Conservation (phyloP, 2,113 vertebrate genomes). For the Struthidea cinerea region DNA sequence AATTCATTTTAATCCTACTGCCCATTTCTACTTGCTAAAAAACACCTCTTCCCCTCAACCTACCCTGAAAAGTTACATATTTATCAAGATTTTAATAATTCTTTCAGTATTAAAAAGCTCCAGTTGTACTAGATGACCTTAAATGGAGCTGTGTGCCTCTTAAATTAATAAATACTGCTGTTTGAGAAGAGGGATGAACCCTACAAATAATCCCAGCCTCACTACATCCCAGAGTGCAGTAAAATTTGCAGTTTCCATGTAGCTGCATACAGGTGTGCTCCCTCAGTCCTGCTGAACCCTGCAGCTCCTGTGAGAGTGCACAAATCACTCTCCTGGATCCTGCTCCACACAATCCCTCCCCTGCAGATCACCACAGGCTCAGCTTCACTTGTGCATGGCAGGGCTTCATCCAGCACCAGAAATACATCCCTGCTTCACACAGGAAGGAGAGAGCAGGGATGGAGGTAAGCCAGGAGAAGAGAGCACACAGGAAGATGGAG, state of each 20-base stretch:
- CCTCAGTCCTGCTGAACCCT: not conserved
- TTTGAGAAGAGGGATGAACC: not conserved
- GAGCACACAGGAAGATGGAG: not conserved
- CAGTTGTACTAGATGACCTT: not conserved
- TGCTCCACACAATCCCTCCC: not conserved
- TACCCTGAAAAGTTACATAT: not conserved
- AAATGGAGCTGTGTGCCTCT: not conserved
- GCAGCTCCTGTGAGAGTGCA: not conserved
- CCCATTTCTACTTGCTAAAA: not conserved
- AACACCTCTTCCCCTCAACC: not conserved
- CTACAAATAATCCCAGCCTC: not conserved
- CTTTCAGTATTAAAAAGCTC: not conserved
- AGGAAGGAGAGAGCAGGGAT: not conserved
- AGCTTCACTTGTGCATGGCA: not conserved
- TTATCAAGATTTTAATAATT: not conserved
- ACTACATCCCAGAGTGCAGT: not conserved
- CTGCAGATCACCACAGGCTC: not conserved
- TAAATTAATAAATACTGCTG: not conserved
- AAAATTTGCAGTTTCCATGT: not conserved
- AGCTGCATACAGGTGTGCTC: not conserved
- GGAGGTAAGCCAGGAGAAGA: not conserved
- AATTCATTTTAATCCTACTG: not conserved
- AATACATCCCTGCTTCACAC: not conserved
- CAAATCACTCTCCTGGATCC: not conserved
- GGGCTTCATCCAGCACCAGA: not conserved